Percentiles rank a stretch among this genome's conserved stretches.
These are phyloP conservation scores for Nanger granti DNA, from an alignment of 2,113 vertebrate genomes.

Conservation along the genomic window DNA sequence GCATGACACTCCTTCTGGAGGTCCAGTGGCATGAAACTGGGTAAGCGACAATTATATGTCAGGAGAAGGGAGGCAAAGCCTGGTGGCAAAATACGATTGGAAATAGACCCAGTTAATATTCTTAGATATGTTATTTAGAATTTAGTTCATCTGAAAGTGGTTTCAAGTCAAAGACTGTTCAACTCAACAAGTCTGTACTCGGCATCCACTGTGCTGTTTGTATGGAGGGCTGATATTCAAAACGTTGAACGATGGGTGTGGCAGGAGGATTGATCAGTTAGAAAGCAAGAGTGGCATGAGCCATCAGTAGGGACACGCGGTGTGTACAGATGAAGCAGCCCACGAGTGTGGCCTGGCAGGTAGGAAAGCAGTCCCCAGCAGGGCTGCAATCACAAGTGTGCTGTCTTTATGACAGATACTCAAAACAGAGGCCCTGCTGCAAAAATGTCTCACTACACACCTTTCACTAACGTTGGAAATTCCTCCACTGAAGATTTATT, in stretches of 20 bases:
- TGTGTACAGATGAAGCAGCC: fast-evolving
- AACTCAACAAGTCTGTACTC: background rate
- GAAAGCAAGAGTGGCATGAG: background rate
- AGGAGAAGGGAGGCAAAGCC: background rate
- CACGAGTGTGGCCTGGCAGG: background rate
- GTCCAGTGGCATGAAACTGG: background rate
- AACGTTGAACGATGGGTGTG: background rate
- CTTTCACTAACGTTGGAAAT: background rate
- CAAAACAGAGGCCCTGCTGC: background rate
- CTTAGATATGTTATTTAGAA: background rate
- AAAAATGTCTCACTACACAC: background rate
- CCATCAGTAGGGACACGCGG: fast-evolving
- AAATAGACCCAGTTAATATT: background rate
- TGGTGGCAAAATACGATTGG: background rate
- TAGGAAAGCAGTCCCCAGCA: background rate
- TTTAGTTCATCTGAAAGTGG: background rate
- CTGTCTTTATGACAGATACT: background rate
- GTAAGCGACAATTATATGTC: background rate
- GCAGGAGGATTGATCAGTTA: background rate
- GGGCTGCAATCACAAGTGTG: no score
- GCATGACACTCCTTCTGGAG: background rate
- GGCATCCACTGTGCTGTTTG: background rate
- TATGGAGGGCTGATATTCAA: background rate
- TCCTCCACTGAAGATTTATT: background rate
- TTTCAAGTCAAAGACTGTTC: background rate